These are phyloP conservation scores for Pseudochirops cupreus DNA, from an alignment of 2,797 vertebrate species.

Conservation along the genomic window DNA sequence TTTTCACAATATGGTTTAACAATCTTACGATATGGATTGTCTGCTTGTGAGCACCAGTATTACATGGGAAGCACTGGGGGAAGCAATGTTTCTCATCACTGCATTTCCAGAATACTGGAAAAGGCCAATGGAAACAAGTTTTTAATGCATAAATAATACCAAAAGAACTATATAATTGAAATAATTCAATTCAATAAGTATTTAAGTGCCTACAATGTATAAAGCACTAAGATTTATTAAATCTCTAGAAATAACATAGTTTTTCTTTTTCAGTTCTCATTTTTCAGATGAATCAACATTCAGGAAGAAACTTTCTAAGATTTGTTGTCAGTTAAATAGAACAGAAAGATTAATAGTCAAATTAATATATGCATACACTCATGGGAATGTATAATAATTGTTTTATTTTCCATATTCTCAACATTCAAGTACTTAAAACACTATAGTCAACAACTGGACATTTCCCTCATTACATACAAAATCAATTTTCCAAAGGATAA, in stretches of 20 bases:
- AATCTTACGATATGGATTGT: constrained; percentile 27
- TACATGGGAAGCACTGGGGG: not conserved
- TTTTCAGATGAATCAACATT: not conserved
- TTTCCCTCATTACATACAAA: not conserved
- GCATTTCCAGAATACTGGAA: constrained; percentile 4
- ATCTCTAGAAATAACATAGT: not conserved
- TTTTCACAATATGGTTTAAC: constrained; percentile 48
- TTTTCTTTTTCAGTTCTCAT: not conserved
- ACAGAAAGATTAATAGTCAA: not conserved
- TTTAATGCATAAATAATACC: not conserved
- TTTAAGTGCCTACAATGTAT: not conserved
- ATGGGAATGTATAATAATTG: not conserved
- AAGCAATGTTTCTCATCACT: not conserved
- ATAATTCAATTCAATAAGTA: not conserved
- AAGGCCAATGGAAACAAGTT: constrained; percentile 1
- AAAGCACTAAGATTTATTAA: not conserved
- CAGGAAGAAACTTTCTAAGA: not conserved
- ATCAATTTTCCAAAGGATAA: not conserved
- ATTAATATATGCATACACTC: not conserved
- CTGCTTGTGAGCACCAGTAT: not conserved
- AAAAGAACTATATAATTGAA: constrained; percentile 32
- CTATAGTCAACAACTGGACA: not conserved
- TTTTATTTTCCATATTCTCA: too few species aligned
- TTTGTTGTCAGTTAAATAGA: not conserved
- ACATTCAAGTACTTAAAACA: too few species aligned